A percentile compares a stretch with the other conserved stretches of the same genome.
Conservation (phyloP, 2,797 vertebrate genomes). For the Rhinogobio ventralis region DNA sequence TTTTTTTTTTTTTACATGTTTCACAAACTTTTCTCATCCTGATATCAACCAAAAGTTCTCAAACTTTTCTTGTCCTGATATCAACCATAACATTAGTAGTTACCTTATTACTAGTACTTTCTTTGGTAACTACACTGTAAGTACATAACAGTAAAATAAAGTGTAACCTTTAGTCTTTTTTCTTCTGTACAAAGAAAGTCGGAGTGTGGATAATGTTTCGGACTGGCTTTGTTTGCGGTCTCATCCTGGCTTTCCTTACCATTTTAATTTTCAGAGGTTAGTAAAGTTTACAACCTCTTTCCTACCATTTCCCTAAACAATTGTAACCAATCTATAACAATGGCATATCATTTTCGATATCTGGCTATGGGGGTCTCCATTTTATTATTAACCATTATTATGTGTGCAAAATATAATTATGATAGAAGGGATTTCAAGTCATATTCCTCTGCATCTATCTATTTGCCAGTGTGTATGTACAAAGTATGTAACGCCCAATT, state of each 20-base stretch:
- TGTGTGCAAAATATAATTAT: not conserved
- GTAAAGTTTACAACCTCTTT: not conserved
- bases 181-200: conserved; percentile 75
- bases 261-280: conserved; percentile 56
- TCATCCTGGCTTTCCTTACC: conserved; percentile 71
- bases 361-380: not conserved
- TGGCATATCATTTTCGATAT: not conserved
- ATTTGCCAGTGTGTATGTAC: not conserved
- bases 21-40: not conserved
- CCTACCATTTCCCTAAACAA: not conserved
- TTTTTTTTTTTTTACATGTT: not conserved
- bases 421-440: not conserved
- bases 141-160: too few species aligned
- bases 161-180: not conserved
- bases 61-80: too few species aligned
- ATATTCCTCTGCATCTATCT: conserved; percentile 1
- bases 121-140: too few species aligned
- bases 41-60: not conserved
- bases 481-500: not conserved
- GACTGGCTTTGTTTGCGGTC: conserved; percentile 84
- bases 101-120: too few species aligned
- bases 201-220: conserved; percentile 87
- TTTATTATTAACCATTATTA: not conserved
- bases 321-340: not conserved
- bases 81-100: too few species aligned